Evolutionary conservation across 2,888 invertebrate genomes (phyloP).

Genomic region (Dasysyrphus albostriatus): DNA sequence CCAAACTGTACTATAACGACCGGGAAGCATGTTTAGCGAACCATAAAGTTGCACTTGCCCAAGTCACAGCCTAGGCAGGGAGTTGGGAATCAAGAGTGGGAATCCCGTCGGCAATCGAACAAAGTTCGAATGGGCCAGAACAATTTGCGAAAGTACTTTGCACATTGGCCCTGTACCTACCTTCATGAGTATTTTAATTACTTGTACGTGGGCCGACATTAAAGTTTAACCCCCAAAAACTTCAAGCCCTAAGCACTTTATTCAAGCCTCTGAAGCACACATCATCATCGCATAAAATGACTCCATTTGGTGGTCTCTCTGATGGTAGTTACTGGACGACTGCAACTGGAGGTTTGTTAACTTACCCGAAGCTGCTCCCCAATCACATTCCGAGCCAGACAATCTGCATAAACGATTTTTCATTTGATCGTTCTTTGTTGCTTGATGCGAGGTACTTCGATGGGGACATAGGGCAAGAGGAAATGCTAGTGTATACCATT

Average conservation of each 20-base stretch:
- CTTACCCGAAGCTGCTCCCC: slow-evolving; percentile 69
- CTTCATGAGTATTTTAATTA: slow-evolving; percentile 50
- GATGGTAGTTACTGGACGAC: background rate
- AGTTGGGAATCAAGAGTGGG: slow-evolving; percentile 22
- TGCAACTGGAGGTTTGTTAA: slow-evolving; percentile 47
- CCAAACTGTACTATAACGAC: slow-evolving; percentile 38
- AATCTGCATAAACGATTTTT: slow-evolving; percentile 75
- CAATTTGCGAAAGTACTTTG: slow-evolving; percentile 58
- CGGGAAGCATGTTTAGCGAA: slow-evolving; percentile 53
- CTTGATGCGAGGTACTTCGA: slow-evolving; percentile 45
- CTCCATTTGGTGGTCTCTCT: slow-evolving; percentile 56
- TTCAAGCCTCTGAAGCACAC: slow-evolving; percentile 44
- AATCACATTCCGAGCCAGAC: slow-evolving; percentile 67
- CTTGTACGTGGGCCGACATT: slow-evolving; percentile 58
- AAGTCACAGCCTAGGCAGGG: slow-evolving; percentile 13
- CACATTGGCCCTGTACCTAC: slow-evolving; percentile 35
- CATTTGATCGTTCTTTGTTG: slow-evolving; percentile 59
- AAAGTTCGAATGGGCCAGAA: slow-evolving; percentile 52
- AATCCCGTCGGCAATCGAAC: slow-evolving; percentile 60
- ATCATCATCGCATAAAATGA: slow-evolving; percentile 50
- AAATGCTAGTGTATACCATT: slow-evolving; percentile 28
- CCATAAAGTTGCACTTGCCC: slow-evolving; percentile 61
- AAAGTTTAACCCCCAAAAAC: slow-evolving; percentile 58
- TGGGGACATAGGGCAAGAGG: slow-evolving; percentile 38
- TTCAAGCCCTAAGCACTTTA: slow-evolving; percentile 52